Base-by-base conservation (phyloP, 1,140 invertebrate genomes). In the Dendroctonus valens region DNA sequence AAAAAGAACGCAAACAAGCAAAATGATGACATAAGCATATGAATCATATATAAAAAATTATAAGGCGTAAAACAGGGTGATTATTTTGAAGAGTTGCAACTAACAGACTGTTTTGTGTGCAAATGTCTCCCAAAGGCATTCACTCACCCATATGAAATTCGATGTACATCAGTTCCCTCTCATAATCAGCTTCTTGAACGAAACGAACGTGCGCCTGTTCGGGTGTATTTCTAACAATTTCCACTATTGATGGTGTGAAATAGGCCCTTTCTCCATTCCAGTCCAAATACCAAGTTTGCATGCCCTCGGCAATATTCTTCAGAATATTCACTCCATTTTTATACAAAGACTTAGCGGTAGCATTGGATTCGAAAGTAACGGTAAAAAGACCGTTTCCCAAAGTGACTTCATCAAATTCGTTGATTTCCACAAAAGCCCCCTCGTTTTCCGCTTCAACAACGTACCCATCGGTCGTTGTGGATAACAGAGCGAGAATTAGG, bases 251-350 rank as follows among this genome's bases (percentile, higher is more conserved):
- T 14, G 59, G 59, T 41, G 7, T 12, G 15, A 61, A 61, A 51
- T 61, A 61, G 5, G 37, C 59, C 51, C 51, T 61, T 41, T 61
- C 59, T 15, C 59, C 59, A 42, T 61, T 41, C 59, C 59, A 61
- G 39, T 61, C 59, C 15, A 61, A 26, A 41, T 61, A 61, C 59
- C 59, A 61, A 12, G 11, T 61, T 41, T 61, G 46, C 46, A 59
- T 49, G 26, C 41, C n/a, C n/a, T 40, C 14, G 5, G 14, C 38
- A 41, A 61, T 61, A 41, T 50, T 61, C 7, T 41, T 6, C 8
- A 61, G 8, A 7, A 61, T 15, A 40, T 61, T 51, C 9, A 61
- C 42, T 5, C 59, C 59, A 12, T 61, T 46, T 15, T 61, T 61
- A 39, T 37, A 51, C 9, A 61, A 12, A 0, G 37, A 51, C 7